Conservation (phyloP, 2,797 vertebrate species). For the Gorsachius magnificus region DNA sequence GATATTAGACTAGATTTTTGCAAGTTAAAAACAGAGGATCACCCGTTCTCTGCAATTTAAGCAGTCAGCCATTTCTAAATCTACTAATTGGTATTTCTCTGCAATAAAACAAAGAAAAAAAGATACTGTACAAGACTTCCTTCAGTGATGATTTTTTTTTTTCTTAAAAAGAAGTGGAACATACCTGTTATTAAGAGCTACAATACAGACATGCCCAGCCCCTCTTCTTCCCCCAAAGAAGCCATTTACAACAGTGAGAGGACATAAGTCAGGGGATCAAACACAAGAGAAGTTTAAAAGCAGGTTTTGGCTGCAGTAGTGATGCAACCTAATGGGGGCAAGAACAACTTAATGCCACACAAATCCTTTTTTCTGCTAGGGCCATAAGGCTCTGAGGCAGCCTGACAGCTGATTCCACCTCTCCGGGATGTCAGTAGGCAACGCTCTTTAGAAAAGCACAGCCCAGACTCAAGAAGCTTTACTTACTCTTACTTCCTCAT, state of each 20-base stretch:
- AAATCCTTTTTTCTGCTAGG: conserved; percentile 42
- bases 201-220: background rate
- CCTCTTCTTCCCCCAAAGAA: background rate
- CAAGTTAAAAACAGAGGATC: background rate
- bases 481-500: background rate
- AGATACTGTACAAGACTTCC: background rate
- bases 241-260: conserved; percentile 26
- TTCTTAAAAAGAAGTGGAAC: background rate
- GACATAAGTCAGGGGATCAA: conserved; percentile 37
- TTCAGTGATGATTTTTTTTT: too few species aligned
- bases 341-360: conserved; percentile 44
- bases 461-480: conserved; percentile 24
- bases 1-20: background rate
- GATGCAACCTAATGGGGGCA: conserved; percentile 41
- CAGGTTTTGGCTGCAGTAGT: conserved; percentile 23
- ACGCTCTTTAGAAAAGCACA: background rate
- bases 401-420: conserved; percentile 20
- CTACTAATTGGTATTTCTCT: background rate
- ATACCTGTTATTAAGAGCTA: background rate
- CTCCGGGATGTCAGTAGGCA: background rate
- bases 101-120: background rate
- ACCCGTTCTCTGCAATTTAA: background rate
- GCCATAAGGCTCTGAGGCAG: conserved; percentile 16
- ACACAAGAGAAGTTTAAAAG: conserved; percentile 38
- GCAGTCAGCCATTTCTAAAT: background rate